Evolutionary conservation across 1,140 invertebrate genomes (phyloP).

Genomic region (Megalonaias nervosa): DNA sequence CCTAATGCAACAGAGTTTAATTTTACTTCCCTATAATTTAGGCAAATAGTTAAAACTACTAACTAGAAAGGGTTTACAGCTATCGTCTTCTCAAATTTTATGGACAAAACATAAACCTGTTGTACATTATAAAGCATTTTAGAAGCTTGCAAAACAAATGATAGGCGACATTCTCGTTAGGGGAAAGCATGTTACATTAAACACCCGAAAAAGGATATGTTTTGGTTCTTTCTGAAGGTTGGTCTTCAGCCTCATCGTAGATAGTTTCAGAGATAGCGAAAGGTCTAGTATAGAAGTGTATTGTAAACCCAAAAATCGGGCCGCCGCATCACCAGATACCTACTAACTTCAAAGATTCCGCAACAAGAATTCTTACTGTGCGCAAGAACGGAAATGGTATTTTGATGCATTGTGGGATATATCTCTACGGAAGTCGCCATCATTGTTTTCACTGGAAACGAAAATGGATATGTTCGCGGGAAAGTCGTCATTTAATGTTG

Average conservation of each 20-base stretch:
- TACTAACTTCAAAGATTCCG: constrained; percentile 6
- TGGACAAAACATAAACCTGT: too few relatives aligned
- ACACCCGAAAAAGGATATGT: constrained; percentile 65
- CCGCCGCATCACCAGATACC: constrained; percentile 19
- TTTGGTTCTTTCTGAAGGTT: constrained; percentile 80
- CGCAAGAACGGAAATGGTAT: constrained; percentile 36
- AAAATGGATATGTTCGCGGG: constrained; percentile 20
- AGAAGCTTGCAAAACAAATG: too few relatives aligned
- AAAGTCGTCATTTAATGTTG: neutral
- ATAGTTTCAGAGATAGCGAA: too few relatives aligned
- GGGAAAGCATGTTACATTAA: neutral
- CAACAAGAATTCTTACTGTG: constrained; percentile 34
- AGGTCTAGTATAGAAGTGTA: too few relatives aligned
- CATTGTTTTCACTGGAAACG: constrained; percentile 58
- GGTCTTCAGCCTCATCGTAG: constrained; percentile 85
- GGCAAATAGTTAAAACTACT: too few relatives aligned
- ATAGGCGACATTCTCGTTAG: too few relatives aligned
- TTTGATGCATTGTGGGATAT: constrained; percentile 31
- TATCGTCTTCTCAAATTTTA: too few relatives aligned
- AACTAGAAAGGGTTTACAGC: too few relatives aligned
- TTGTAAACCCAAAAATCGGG: too few relatives aligned
- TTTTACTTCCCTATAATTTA: too few relatives aligned
- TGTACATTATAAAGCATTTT: too few relatives aligned
- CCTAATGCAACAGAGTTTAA: too few relatives aligned
- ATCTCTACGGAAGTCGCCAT: constrained; percentile 48